Percentiles rank a stretch among this genome's conserved stretches.
These are phyloP conservation scores for Macrosiphum euphorbiae DNA, from an alignment of 2,888 invertebrate species.

Conservation along the genomic window DNA sequence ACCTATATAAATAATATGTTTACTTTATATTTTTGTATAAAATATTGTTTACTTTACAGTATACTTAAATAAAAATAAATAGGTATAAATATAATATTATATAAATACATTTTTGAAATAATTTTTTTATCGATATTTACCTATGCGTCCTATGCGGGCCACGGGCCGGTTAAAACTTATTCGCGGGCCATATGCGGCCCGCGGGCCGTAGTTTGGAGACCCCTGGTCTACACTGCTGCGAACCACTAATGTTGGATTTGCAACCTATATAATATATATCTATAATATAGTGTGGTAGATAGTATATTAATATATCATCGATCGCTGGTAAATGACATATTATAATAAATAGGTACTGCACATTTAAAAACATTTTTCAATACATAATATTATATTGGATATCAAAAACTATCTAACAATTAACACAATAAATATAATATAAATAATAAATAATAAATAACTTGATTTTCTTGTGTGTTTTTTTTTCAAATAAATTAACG, in stretches of 20 bases:
- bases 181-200: too few relatives aligned
- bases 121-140: too few relatives aligned
- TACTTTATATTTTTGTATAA: too few relatives aligned
- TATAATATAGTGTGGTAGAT: not conserved
- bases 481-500: slow-evolving; percentile 28
- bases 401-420: not conserved
- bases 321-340: not conserved
- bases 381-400: not conserved
- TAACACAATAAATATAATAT: not conserved
- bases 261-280: not conserved
- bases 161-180: too few relatives aligned
- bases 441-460: slow-evolving; percentile 36
- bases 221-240: too few relatives aligned
- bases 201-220: too few relatives aligned
- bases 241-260: not conserved
- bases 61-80: too few relatives aligned
- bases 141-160: too few relatives aligned
- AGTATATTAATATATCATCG: not conserved
- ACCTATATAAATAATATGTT: too few relatives aligned
- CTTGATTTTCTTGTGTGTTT: not conserved
- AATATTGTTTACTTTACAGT: too few relatives aligned
- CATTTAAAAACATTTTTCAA: not conserved
- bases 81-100: too few relatives aligned
- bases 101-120: too few relatives aligned
- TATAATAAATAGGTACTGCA: not conserved